phyloP scores from a whole-genome alignment of 2,888 invertebrate species.

The Parasteatoda lunata region DNA sequence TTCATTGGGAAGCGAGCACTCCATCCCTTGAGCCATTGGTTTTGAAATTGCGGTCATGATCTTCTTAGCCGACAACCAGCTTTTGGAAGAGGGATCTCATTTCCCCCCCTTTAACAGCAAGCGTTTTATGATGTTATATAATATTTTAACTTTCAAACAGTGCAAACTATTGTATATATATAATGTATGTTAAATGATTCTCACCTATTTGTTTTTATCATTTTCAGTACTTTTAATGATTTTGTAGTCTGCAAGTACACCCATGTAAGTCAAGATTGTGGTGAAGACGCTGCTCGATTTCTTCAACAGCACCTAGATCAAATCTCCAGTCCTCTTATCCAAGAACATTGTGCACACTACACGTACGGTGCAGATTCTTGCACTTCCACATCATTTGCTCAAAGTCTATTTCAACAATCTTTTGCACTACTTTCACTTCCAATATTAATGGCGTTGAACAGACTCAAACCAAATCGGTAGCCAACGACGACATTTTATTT shows the following conservation, averaged over 20 bases:
- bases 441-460: background rate
- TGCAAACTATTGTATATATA: too few relatives aligned
- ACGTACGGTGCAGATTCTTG: slow-evolving; percentile 68
- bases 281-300: slow-evolving; percentile 65
- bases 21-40: too few relatives aligned
- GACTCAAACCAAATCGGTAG: too few relatives aligned
- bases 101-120: too few relatives aligned
- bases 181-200: background rate
- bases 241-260: slow-evolving; percentile 68
- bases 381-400: background rate
- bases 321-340: slow-evolving; percentile 69
- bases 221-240: slow-evolving; percentile 69
- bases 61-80: too few relatives aligned
- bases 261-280: slow-evolving; percentile 68
- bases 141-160: too few relatives aligned
- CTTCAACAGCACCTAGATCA: slow-evolving; percentile 67
- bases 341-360: slow-evolving; percentile 70
- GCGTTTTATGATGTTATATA: too few relatives aligned
- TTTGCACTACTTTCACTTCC: background rate
- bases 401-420: background rate
- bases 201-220: background rate
- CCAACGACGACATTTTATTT: too few relatives aligned
- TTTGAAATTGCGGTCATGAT: too few relatives aligned
- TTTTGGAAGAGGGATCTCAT: too few relatives aligned
- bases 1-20: too few relatives aligned